Percentiles rank a stretch among this genome's conserved stretches.
Conservation (phyloP, 1,140 invertebrate genomes). For the Zaprionus kolodkinae region DNA sequence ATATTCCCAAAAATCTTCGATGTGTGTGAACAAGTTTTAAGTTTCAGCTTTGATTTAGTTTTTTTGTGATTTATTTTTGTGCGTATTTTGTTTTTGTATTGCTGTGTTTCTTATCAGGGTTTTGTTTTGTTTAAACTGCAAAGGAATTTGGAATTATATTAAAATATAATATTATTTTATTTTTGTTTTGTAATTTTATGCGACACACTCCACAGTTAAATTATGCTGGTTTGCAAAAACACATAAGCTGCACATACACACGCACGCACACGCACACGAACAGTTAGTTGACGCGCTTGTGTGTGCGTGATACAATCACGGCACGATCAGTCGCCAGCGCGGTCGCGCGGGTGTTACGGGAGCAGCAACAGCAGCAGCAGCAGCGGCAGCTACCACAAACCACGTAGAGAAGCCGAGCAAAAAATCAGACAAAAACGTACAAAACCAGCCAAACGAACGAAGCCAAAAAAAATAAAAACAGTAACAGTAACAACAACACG, state of each 20-base stretch:
- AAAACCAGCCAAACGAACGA: slow-evolving; percentile 26
- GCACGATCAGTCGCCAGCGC: slow-evolving; percentile 45
- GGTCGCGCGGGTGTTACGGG: slow-evolving; percentile 67
- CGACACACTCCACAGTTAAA: neutral
- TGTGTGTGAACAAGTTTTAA: slow-evolving; percentile 60
- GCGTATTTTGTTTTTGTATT: slow-evolving; percentile 27
- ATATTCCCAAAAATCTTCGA: slow-evolving; percentile 39
- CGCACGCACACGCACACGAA: slow-evolving; percentile 27
- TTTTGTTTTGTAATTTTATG: neutral
- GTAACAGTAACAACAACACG: slow-evolving; percentile 10
- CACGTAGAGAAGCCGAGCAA: slow-evolving; percentile 65
- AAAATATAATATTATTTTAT: slow-evolving; percentile 16
- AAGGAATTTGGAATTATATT: slow-evolving; percentile 2
- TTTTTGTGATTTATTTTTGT: slow-evolving; percentile 16
- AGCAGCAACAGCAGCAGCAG: slow-evolving; percentile 62
- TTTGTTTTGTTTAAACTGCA: slow-evolving; percentile 22
- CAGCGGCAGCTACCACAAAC: slow-evolving; percentile 71
- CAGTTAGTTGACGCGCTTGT: slow-evolving; percentile 7
- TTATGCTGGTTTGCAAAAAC: slow-evolving; percentile 22
- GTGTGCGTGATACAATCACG: slow-evolving; percentile 50
- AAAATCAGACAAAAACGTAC: slow-evolving; percentile 29
- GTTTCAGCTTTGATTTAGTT: slow-evolving; percentile 14
- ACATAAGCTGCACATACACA: slow-evolving; percentile 9
- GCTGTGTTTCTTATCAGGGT: slow-evolving; percentile 6
- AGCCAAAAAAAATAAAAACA: slow-evolving; percentile 37